Evolutionary conservation across 2,113 vertebrate species (phyloP), one percentile per base, ranked within the genome.

Genomic region (Tichodroma muraria): DNA sequence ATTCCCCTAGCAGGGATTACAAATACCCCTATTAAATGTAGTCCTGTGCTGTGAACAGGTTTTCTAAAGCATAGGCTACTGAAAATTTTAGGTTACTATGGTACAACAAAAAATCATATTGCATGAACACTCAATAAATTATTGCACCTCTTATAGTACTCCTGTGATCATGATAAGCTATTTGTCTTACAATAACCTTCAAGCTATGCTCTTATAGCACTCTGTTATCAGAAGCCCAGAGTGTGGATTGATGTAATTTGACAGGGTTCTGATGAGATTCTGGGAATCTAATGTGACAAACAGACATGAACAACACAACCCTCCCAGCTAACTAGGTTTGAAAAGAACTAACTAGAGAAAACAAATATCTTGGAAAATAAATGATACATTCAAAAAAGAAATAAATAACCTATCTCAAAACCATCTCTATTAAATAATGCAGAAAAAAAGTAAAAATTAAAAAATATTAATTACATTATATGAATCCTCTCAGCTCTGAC

Each of bases 201-300:
- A 68, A 91, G 35, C 10, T 17, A 30, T 69, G 38, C 8, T 80
- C 63, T 49, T 78, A 47, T 13, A 71, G 33, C 35, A 35, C 6
- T 83, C 21, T 60, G 21, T 38, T 92, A 77, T 66, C 42, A 83
- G 75, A 88, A 80, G 30, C 5, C 27, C 33, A 83, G 8, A 31
- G 40, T 72, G 57, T 65, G 45, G 44, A 93, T n/a, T 93, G 93
- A 95, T 93, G 23, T 23, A 93, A 85, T 85, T 85, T 90, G 95
- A 80, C 84, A 31, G 45, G 30, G 35, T 91, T 89, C 59, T 88
- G 84, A 83, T 80, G 45, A 77, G 47, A 83, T 66, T 75, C n/a
- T 64, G 49, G 38, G n/a, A 92, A 96, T 91, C 68, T 66, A 83
- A 93, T 75, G 72, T 38, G 69, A 89, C 93, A 94, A 89, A 89